Percentiles rank a stretch among this genome's conserved stretches.
Conservation (phyloP, 2,113 vertebrate species). For the Sporophila hypoxantha region DNA sequence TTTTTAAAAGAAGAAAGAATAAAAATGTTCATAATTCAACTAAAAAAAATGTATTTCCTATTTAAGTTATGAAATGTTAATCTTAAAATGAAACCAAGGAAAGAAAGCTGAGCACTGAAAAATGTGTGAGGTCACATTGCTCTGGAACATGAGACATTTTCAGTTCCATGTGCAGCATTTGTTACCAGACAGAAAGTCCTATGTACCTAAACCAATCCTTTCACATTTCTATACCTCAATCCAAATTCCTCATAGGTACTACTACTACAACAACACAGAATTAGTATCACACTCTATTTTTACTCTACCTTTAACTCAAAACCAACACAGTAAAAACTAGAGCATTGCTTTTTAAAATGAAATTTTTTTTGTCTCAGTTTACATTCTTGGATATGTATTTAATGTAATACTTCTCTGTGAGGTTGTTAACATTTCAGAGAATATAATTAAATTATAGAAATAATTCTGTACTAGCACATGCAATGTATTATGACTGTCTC, state of each 20-base stretch:
- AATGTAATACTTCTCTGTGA: not conserved
- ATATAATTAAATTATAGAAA: not conserved
- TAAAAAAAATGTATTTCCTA: not conserved
- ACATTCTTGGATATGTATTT: not conserved
- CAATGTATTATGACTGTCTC: not conserved
- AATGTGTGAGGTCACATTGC: rapidly evolving
- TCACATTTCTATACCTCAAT: not conserved
- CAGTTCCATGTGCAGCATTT: not conserved
- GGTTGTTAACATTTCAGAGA: not conserved
- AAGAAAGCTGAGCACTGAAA: not conserved
- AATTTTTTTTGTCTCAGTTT: not conserved
- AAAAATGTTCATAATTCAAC: not conserved
- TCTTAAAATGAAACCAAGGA: not conserved
- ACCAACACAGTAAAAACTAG: not conserved
- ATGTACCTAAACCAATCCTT: not conserved
- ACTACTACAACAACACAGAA: not conserved
- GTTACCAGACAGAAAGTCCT: not conserved
- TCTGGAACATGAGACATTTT: not conserved
- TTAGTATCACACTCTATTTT: not conserved
- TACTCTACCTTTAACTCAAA: not conserved
- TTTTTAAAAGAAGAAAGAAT: not conserved
- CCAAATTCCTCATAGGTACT: not conserved
- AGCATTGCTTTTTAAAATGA: not conserved
- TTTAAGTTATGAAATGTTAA: not conserved
- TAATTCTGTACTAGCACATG: not conserved